Evolutionary conservation across 37 sponge, comb jelly and placozoan genomes (phyloP), one percentile per base, ranked within the genome.

Genomic region (Spongia lamella): DNA sequence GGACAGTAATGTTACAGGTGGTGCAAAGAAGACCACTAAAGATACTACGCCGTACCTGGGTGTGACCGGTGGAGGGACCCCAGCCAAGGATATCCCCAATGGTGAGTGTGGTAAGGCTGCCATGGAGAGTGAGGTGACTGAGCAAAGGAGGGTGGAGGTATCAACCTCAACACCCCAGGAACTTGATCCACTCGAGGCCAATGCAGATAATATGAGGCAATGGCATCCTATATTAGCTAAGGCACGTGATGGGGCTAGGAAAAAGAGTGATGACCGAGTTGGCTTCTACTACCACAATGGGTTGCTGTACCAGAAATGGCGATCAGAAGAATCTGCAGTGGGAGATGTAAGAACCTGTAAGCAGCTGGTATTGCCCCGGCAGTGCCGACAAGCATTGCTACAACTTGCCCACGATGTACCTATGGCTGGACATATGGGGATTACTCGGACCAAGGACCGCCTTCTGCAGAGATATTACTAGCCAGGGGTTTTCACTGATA

Each of bases 391-490:
- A 7, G 33, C 24, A 7, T 9, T 66, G 13, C 68, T 66, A 66
- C 27, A 16, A 7, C 7, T 66, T 5, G 68, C 68, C 24, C 68
- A 66, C 13, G 68, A 66, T 29, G 33, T 66, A 30, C 68, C 68
- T 14, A 22, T 66, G 22, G 47, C 43, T 16, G 68, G 68, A 66
- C 68, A 66, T 16, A n/a, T 66, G 22, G 47, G 68, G 39, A 22
- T 40, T 13, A 14, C 68, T 13, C 6, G 33, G 47, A 66, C 68
- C 43, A 40, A 40, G 47, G 68, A 36, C 14, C 68, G 68, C 7
- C 7, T 66, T 14, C 39, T 36, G 14, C 68, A 66, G 14, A 6
- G 35, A 4, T 66, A 40, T 13, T 66, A 66, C 68, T 66, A 37
- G 68, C 68, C 68, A 16, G 47, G 35, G 5, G 14, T 66, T 26